Conservation (phyloP, 1,140 invertebrate species). For the Philopotamus ludificatus region DNA sequence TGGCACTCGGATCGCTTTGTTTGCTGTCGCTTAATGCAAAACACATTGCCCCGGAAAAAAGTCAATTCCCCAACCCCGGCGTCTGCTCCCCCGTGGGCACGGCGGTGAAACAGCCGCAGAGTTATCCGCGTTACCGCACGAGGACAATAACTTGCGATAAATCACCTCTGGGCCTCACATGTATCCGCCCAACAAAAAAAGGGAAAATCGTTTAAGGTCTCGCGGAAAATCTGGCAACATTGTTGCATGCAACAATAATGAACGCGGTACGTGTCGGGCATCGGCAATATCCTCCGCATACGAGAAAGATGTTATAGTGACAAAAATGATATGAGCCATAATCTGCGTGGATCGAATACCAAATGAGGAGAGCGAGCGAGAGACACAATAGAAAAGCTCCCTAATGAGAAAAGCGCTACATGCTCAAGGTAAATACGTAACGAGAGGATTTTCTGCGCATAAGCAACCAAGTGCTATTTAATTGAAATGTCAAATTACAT, state of each 20-base stretch:
- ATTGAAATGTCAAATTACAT: not conserved
- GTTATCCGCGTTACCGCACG: not conserved
- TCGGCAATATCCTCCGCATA: not conserved
- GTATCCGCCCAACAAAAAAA: not conserved
- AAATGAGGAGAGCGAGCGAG: not conserved
- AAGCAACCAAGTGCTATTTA: not conserved
- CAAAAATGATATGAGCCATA: constrained; percentile 1
- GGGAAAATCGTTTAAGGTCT: constrained; percentile 6
- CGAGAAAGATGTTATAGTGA: not conserved
- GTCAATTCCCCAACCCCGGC: constrained; percentile 1
- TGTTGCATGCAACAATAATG: constrained; percentile 9
- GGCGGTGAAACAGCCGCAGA: too few species aligned
- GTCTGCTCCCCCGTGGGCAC: not conserved
- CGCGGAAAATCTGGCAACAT: constrained; percentile 1
- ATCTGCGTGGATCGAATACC: not conserved
- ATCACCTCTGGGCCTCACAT: not conserved
- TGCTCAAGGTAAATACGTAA: not conserved
- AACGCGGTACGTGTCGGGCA: not conserved
- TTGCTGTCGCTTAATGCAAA: constrained; percentile 4
- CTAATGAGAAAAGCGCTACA: not conserved
- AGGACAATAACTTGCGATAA: constrained; percentile 9
- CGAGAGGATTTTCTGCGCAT: not conserved
- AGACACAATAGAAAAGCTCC: too few species aligned
- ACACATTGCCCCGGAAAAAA: constrained; percentile 10
- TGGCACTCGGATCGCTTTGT: not conserved